Percentiles rank a stretch among this genome's conserved stretches.
phyloP scores from a whole-genome alignment of 2,888 invertebrate species.

The Pristionchus fissidentatus region DNA sequence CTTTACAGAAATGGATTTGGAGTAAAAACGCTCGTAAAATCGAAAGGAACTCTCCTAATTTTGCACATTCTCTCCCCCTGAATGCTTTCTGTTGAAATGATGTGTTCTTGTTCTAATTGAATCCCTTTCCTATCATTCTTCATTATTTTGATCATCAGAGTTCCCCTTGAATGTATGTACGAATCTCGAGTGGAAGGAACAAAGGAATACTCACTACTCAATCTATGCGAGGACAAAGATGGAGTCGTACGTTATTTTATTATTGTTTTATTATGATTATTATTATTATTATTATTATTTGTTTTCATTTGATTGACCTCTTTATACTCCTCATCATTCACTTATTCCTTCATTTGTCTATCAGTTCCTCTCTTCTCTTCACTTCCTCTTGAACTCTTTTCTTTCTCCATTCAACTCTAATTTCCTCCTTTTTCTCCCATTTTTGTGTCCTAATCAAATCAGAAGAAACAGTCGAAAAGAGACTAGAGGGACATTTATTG shows the following conservation, averaged over 20 bases:
- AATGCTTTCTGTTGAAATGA: too few relatives aligned
- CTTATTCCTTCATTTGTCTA: neutral
- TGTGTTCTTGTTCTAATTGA: too few relatives aligned
- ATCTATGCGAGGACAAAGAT: conserved; percentile 38
- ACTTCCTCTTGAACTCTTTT: neutral
- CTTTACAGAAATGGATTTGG: too few relatives aligned
- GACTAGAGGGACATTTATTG: neutral
- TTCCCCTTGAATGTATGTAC: conserved; percentile 46
- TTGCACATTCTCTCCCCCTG: too few relatives aligned
- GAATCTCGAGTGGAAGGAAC: conserved; percentile 30
- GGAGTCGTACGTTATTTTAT: conserved; percentile 42
- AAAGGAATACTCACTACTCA: conserved; percentile 20
- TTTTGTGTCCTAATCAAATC: conserved; percentile 10
- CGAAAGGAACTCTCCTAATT: too few relatives aligned
- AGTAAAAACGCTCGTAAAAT: too few relatives aligned
- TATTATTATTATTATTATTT: too few relatives aligned
- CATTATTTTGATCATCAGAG: conserved; percentile 9
- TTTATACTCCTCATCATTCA: neutral
- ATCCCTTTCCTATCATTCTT: too few relatives aligned
- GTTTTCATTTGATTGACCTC: neutral
- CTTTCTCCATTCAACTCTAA: conserved; percentile 21
- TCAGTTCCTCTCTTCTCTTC: neutral
- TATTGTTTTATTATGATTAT: too few relatives aligned
- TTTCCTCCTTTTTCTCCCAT: conserved; percentile 4
- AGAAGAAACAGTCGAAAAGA: conserved; percentile 11